phyloP scores from a whole-genome alignment of 2,888 invertebrate genomes.

The Prosopocoilus inquinatus region DNA sequence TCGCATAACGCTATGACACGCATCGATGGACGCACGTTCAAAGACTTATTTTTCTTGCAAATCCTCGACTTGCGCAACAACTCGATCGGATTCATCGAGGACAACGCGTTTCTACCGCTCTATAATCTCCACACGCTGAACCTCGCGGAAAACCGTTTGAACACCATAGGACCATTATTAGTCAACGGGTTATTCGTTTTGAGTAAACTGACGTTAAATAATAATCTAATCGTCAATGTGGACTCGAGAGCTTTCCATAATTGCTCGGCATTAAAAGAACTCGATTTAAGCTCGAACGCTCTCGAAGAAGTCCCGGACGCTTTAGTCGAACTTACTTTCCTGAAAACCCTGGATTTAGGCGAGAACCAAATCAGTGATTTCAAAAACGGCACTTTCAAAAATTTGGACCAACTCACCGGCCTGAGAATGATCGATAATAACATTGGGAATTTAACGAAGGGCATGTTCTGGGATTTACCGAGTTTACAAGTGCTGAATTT shows the following conservation, averaged over 20 bases:
- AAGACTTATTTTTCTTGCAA: constrained; percentile 82
- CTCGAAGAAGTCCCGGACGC: constrained; percentile 79
- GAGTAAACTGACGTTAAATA: constrained; percentile 80
- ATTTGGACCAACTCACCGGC: constrained; percentile 82
- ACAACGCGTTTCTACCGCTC: constrained; percentile 81
- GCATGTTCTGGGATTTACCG: constrained; percentile 84
- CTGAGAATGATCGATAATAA: constrained; percentile 87
- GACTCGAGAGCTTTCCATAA: constrained; percentile 82
- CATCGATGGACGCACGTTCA: constrained; percentile 81
- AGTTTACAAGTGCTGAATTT: constrained; percentile 83
- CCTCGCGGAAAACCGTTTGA: constrained; percentile 81
- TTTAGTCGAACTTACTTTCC: constrained; percentile 73
- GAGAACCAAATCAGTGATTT: constrained; percentile 87
- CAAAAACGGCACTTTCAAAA: constrained; percentile 80
- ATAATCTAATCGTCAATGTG: constrained; percentile 77
- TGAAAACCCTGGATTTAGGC: constrained; percentile 87
- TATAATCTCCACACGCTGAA: constrained; percentile 89
- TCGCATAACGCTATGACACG: constrained; percentile 83
- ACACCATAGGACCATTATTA: constrained; percentile 75
- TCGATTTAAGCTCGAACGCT: constrained; percentile 86
- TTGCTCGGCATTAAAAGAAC: constrained; percentile 82
- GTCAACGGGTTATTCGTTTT: constrained; percentile 83
- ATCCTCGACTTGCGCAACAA: constrained; percentile 84
- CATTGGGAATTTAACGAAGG: constrained; percentile 78
- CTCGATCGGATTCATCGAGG: constrained; percentile 84